Evolutionary conservation across 2,888 invertebrate species (phyloP).

Genomic region (Rhorus exstirpatorius): DNA sequence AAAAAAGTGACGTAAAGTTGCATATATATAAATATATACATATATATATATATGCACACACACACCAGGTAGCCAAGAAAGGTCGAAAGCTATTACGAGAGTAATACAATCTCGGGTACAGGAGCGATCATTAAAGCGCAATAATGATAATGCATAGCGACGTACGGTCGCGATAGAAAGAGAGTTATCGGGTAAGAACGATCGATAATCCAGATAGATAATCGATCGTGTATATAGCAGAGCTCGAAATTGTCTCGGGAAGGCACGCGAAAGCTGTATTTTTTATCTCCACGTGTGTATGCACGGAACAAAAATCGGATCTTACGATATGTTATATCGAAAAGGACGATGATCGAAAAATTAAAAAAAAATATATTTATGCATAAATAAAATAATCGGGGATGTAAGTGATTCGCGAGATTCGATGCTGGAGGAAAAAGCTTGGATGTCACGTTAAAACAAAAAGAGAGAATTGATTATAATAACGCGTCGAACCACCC

Average conservation of each 20-base stretch:
- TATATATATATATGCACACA: slow-evolving; percentile 20
- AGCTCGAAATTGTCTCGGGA: slow-evolving; percentile 36
- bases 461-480: slow-evolving; percentile 36
- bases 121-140: slow-evolving; percentile 70
- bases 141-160: slow-evolving; percentile 65
- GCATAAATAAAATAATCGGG: neutral
- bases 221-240: slow-evolving; percentile 50
- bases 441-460: neutral
- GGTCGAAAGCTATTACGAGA: slow-evolving; percentile 46
- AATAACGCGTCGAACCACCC: slow-evolving; percentile 53
- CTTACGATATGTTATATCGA: slow-evolving; percentile 19
- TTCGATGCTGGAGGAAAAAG: neutral
- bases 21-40: slow-evolving; percentile 13
- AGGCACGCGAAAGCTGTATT: slow-evolving; percentile 40
- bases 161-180: slow-evolving; percentile 55
- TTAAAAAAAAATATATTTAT: neutral
- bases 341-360: slow-evolving; percentile 60
- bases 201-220: slow-evolving; percentile 69
- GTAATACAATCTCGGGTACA: slow-evolving; percentile 56
- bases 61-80: slow-evolving; percentile 21
- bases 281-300: slow-evolving; percentile 34
- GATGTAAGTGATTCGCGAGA: slow-evolving; percentile 25
- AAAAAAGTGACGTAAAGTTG: slow-evolving; percentile 37
- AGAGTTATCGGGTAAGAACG: slow-evolving; percentile 57
- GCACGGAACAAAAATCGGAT: slow-evolving; percentile 39